Conservation (phyloP, 1,140 invertebrate genomes). For the Schlechtendalia chinensis region DNA sequence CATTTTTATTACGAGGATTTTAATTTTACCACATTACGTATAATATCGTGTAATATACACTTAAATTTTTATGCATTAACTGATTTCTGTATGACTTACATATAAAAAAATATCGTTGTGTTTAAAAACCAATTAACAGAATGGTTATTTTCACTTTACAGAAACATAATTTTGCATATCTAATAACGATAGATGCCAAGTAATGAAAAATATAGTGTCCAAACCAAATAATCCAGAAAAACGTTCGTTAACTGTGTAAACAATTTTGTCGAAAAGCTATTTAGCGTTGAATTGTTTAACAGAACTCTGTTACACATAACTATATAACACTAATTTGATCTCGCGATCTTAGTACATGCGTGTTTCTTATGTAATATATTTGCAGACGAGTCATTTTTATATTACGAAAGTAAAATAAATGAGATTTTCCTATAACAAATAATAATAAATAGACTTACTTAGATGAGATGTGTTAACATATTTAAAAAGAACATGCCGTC, state of each 20-base stretch:
- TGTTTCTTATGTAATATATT: neutral
- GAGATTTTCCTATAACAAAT: neutral
- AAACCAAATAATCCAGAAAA: too few species aligned
- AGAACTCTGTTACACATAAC: neutral
- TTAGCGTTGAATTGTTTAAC: neutral
- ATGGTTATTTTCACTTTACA: neutral
- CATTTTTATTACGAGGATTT: too few species aligned
- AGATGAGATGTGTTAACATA: neutral
- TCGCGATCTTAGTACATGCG: neutral
- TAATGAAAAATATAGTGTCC: too few species aligned
- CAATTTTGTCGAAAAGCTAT: neutral
- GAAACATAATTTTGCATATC: too few species aligned
- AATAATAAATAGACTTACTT: neutral
- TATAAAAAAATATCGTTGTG: too few species aligned
- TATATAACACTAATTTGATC: neutral
- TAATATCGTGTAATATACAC: too few species aligned
- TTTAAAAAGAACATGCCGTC: conserved; percentile 1
- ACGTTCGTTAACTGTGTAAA: too few species aligned
- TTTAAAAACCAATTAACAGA: neutral
- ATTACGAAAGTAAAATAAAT: neutral
- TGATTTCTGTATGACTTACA: too few species aligned
- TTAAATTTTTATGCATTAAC: too few species aligned
- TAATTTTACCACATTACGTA: too few species aligned
- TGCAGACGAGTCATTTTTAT: neutral
- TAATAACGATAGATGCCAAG: too few species aligned